Evolutionary conservation across 2,888 invertebrate species (phyloP), one percentile per base, ranked within the genome.

Genomic region (Beris morrisii): DNA sequence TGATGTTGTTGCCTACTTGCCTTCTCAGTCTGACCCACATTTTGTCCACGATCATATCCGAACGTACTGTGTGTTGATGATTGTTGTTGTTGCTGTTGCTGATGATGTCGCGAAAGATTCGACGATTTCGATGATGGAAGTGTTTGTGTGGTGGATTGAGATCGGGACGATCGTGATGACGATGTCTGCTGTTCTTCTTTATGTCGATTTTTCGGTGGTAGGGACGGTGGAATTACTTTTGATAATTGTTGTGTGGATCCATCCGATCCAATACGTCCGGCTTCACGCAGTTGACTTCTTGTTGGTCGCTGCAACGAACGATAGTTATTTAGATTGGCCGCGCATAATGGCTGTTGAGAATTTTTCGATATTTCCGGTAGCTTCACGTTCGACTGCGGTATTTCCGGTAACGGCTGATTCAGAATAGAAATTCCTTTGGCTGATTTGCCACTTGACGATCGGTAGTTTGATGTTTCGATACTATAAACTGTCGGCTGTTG

Each of bases 291-390:
- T 55, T 55, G 38, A 52, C 61, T 63, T 56, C 65, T 59, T 43
- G 78, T 75, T 0, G 86, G 86, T 0, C 86, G 80, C 73, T 86
- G 86, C 55, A 86, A 76, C 30, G 86, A 86, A 53, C 86, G 82
- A 75, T 86, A 86, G 71, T 86, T 85, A 44, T 80, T 79, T 5
- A 86, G 75, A 61, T 85, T 81, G 52, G 82, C 78, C 4, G 79
- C 81, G 65, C 79, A 80, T 31, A 81, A 71, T 22, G 80, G 80
- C 70, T 81, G 80, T 58, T 79, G 75, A n/a, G 77, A 76, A 68
- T 79, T 80, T 72, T 80, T 80, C 3, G 79, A 74, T 63, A 73
- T 71, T 53, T 72, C 71, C 11, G 67, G 69, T 15, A 70, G 28
- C 66, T 71, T 69, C 11, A 69, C 54, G 7, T 59, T 55, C 15